A percentile compares a stretch with the other conserved stretches of the same genome.
These are phyloP conservation scores for Microctenopoma steveboyesi DNA, from an alignment of 2,797 vertebrate genomes.

Conservation along the genomic window DNA sequence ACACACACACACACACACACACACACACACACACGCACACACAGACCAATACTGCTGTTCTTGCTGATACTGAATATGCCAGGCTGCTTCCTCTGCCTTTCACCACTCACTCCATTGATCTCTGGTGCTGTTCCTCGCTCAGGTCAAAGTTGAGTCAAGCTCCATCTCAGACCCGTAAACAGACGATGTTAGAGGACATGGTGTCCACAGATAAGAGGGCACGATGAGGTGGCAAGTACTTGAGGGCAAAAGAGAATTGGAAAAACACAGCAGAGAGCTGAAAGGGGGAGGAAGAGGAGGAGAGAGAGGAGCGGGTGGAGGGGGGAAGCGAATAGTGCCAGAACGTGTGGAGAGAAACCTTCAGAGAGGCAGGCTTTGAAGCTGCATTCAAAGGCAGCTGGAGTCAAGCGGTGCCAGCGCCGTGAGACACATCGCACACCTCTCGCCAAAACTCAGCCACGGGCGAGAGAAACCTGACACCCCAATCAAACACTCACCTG, in stretches of 20 bases:
- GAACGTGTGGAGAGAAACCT: slow-evolving; percentile 65
- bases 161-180: slow-evolving; percentile 38
- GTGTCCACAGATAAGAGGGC: slow-evolving; percentile 52
- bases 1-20: neutral
- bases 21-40: slow-evolving; percentile 11
- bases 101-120: slow-evolving; percentile 60
- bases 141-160: slow-evolving; percentile 68
- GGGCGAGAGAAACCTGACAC: slow-evolving; percentile 57
- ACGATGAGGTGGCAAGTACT: slow-evolving; percentile 51
- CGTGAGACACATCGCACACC: slow-evolving; percentile 67
- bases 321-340: slow-evolving; percentile 64
- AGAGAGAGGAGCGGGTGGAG: slow-evolving; percentile 4
- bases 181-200: slow-evolving; percentile 49
- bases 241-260: slow-evolving; percentile 52
- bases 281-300: slow-evolving; percentile 17
- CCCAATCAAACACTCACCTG: slow-evolving; percentile 57
- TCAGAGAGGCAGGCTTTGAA: slow-evolving; percentile 77
- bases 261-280: slow-evolving; percentile 56
- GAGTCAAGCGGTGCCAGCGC: slow-evolving; percentile 77
- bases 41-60: slow-evolving; percentile 15
- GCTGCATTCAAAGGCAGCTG: slow-evolving; percentile 81
- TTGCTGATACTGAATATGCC: slow-evolving; percentile 37
- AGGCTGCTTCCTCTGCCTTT: slow-evolving; percentile 23
- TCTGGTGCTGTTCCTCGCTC: slow-evolving; percentile 21
- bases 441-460: slow-evolving; percentile 63